Evolutionary conservation across 2,113 vertebrate genomes (phyloP).

Genomic region (Paratilapia polleni): DNA sequence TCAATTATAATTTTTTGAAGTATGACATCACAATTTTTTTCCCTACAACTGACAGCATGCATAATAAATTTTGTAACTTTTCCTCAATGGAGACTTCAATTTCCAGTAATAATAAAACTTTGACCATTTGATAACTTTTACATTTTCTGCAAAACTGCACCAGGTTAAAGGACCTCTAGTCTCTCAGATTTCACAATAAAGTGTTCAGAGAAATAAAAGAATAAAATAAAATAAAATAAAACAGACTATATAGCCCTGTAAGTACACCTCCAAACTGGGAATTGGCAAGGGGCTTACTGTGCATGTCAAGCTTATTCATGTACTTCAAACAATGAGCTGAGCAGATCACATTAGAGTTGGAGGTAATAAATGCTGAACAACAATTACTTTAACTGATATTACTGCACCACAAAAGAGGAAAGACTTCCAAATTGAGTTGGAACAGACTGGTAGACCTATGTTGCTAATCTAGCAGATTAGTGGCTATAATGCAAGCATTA

Average conservation of each 20-base stretch:
- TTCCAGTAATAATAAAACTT: background rate
- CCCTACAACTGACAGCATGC: background rate
- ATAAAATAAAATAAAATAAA: too few species aligned
- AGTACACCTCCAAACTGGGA: background rate
- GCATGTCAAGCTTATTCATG: background rate
- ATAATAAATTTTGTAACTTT: background rate
- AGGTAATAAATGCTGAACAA: background rate
- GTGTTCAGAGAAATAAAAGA: too few species aligned
- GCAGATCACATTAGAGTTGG: background rate
- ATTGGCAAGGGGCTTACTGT: background rate
- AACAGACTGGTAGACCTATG: background rate
- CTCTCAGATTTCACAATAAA: background rate
- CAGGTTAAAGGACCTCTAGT: background rate
- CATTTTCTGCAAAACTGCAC: background rate
- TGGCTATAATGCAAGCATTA: background rate
- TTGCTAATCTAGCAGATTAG: slow-evolving; percentile 3
- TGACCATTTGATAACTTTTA: background rate
- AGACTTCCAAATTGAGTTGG: slow-evolving; percentile 1
- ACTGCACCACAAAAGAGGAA: background rate
- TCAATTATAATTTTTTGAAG: background rate
- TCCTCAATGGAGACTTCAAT: background rate
- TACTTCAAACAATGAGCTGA: background rate
- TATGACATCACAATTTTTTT: background rate
- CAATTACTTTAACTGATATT: background rate
- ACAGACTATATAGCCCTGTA: background rate